These are phyloP conservation scores for Panopea generosa DNA, from an alignment of 2,888 invertebrate genomes.

Conservation along the genomic window DNA sequence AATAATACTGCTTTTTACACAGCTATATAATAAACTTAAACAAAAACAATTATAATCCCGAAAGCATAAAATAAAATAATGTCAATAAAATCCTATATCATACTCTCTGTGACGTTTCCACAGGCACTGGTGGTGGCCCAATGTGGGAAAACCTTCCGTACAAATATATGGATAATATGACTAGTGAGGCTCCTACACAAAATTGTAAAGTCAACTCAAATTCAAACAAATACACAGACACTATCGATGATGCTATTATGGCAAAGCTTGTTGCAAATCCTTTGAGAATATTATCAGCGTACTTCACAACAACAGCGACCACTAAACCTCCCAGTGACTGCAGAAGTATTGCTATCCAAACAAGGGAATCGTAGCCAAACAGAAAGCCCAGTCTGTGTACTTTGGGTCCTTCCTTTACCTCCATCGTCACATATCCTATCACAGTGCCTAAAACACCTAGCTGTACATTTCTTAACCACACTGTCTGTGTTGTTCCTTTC, in stretches of 20 bases:
- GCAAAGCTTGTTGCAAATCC: conserved; percentile 97
- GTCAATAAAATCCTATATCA: too few species aligned
- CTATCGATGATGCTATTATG: conserved; percentile 97
- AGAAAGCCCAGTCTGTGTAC: conserved; percentile 89
- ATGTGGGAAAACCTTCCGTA: conserved; percentile 87
- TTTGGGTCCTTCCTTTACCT: conserved; percentile 83
- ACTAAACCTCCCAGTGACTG: conserved; percentile 98
- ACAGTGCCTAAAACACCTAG: conserved; percentile 96
- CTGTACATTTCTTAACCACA: conserved; percentile 99
- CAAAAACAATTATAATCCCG: too few species aligned
- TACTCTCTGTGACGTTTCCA: too few species aligned
- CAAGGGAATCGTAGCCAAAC: conserved; percentile 87
- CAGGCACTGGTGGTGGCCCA: too few species aligned
- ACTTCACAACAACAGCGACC: conserved; percentile 99
- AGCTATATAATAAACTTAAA: too few species aligned
- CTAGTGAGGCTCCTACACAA: conserved; percentile 92
- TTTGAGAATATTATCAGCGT: conserved; percentile 99
- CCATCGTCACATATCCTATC: conserved; percentile 93
- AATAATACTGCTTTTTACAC: too few species aligned
- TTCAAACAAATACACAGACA: conserved; percentile 96
- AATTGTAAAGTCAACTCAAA: conserved; percentile 95
- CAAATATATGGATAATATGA: conserved; percentile 97
- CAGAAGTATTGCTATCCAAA: conserved; percentile 91
- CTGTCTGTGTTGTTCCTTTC: conserved; percentile 91
- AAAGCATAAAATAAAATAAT: too few species aligned